A percentile compares a stretch with the other conserved stretches of the same genome.
Conservation (phyloP, 2,888 invertebrate species). For the Euzophera pinguis region DNA sequence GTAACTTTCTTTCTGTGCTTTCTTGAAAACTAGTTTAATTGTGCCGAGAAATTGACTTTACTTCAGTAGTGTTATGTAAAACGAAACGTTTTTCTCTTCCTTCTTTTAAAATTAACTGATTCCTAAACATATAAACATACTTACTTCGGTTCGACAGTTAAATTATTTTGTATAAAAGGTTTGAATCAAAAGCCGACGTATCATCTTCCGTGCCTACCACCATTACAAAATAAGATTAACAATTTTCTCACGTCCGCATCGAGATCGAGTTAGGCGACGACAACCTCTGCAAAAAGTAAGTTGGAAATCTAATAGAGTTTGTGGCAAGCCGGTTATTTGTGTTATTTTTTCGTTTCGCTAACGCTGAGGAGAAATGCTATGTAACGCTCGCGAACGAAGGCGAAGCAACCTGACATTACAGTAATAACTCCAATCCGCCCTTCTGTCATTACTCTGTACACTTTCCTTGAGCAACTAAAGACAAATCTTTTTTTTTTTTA, state of each 20-base stretch:
- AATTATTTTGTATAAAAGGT: constrained; percentile 22
- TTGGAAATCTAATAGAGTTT: constrained; percentile 77
- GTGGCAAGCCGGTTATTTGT: constrained; percentile 72
- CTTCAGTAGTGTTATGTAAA: neutral
- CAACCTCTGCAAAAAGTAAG: constrained; percentile 73
- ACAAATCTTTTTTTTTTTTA: constrained; percentile 50
- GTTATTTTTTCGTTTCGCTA: constrained; percentile 68
- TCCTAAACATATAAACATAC: too few relatives aligned
- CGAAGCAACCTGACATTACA: constrained; percentile 70
- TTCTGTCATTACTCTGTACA: constrained; percentile 73
- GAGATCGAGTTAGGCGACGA: constrained; percentile 71
- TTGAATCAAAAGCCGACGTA: constrained; percentile 41
- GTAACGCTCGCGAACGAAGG: constrained; percentile 70
- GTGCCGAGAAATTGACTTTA: neutral
- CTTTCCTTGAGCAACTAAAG: constrained; percentile 63
- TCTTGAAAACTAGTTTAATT: neutral
- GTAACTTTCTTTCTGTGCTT: constrained; percentile 1
- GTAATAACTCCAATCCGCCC: constrained; percentile 72
- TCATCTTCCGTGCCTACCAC: constrained; percentile 48
- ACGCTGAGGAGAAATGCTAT: constrained; percentile 64
- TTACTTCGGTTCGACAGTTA: neutral
- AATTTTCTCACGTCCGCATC: constrained; percentile 73
- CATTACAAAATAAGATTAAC: constrained; percentile 65
- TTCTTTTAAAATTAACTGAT: too few relatives aligned
- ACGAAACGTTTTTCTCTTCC: neutral